Evolutionary conservation across 2,113 vertebrate genomes (phyloP), one percentile per base, ranked within the genome.

Genomic region (Nothocercus nigrocapillus): DNA sequence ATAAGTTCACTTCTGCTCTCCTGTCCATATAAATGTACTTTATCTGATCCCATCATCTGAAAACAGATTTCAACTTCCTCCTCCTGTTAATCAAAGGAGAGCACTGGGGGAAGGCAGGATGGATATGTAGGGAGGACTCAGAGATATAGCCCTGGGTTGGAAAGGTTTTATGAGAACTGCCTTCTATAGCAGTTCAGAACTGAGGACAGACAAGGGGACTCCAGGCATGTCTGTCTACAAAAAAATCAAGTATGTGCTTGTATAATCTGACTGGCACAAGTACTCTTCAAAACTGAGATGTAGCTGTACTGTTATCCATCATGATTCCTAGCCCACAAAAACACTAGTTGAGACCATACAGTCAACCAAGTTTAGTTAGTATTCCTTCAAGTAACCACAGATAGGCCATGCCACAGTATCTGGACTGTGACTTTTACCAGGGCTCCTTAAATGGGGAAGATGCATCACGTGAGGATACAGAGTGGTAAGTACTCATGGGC

Each of bases 121-220:
- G 25, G 47, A 82, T 64, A 21, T 22, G 34, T 42, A 64, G 32
- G 54, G 36, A 92, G 27, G 22, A 81, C 30, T 77, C 44, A 14
- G 62, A 20, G 45, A 63, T 45, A 30, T 13, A 84, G 24, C 2
- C 2, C 22, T 87, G n/a, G 11, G 27, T 7, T 82, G 66, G 58
- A 82, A 88, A 93, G 64, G 15, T 20, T 76, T 63, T 82, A 34
- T 47, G 28, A 56, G 75, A 91, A 28, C 38, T 79, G 44, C 44
- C 47, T 82, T 68, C 67, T 76, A 51, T 38, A 82, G 38, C 32
- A 87, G 17, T 69, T 80, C 70, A 82, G 67, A 93, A 89, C 76
- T n/a, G 11, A 53, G 38, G 25, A 68, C 47, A 89, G 27, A 14
- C 51, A 87, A 51, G 8, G 13, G 36, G 21, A 25, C 12, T 79